Conservation (phyloP, 2,797 vertebrate genomes). For the Sparus aurata region DNA sequence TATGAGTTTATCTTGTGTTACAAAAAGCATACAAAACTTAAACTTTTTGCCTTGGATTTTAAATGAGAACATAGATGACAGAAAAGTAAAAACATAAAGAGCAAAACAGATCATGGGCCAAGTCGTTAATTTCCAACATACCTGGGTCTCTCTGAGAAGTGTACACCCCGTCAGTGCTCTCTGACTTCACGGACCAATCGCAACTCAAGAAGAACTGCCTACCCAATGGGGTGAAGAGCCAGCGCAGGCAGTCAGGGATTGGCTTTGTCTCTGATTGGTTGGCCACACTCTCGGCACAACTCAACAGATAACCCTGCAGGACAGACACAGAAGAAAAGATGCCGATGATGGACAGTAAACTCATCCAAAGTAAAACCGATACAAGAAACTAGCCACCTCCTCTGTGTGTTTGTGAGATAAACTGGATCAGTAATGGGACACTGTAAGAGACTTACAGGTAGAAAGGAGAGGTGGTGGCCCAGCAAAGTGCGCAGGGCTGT, state of each 20-base stretch:
- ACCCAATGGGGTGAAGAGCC: conserved; percentile 96
- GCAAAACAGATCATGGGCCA: background rate
- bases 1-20: no score
- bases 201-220: conserved; percentile 96
- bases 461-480: conserved; percentile 89
- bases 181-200: conserved; percentile 94
- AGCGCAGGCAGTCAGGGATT: conserved; percentile 91
- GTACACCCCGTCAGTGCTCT: conserved; percentile 89
- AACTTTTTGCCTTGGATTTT: no score
- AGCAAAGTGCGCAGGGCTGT: conserved; percentile 90
- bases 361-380: background rate
- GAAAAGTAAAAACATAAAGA: background rate
- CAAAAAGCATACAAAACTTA: no score
- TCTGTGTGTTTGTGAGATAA: conserved; percentile 1
- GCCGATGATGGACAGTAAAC: background rate
- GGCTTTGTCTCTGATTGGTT: conserved; percentile 87
- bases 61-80: background rate
- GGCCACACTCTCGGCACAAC: conserved; percentile 89
- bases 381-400: background rate
- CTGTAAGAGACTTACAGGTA: conserved; percentile 87
- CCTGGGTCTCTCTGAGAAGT: conserved; percentile 93
- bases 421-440: background rate
- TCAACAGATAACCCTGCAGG: conserved; percentile 92
- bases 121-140: conserved; percentile 64
- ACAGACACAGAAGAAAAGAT: background rate